Base-by-base conservation (phyloP, 1,140 invertebrate species). In the Diorhabda elongata region DNA sequence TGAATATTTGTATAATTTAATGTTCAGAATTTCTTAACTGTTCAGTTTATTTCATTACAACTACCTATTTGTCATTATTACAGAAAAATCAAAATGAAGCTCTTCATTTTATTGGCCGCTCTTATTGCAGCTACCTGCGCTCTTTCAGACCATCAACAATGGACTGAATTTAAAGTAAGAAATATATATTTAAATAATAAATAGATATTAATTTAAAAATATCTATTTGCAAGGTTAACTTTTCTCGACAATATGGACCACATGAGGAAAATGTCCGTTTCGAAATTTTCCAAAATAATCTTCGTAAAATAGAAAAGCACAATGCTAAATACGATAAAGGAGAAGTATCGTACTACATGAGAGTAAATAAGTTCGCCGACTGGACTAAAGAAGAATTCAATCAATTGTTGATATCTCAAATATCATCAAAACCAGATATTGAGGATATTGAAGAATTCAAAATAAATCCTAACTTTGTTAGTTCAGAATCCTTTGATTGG, bases 231-330 rank as follows among this genome's bases (percentile, higher is more conserved):
- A 26, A 26, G 26, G 26, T 26, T 26, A 26, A 26, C 26, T 26
- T 26, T 26, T 26, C 26, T 26, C 26, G 26, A 26, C 26, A 26
- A 26, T 26, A 26, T 0, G 26, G 26, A 26, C 26, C 26, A 26
- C 26, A 26, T 2, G 93, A 95, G 78, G 92, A 95, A 78, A 84
- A 84, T 68, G 91, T 91, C 77, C 87, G 93, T 42, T 85, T 91
- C 83, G 93, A 26, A 43, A 73, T 75, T 41, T 75, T 72, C 66
- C 69, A 58, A 63, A 64, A 66, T 2, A 73, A 73, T 44, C 42
- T 70, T 5, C n/a, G 45, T 3, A 56, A 61, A 52, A 73, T 75
- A 44, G 70, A 70, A 64, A 42, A 61, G 52, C 74, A 75, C 66
- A 73, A 75, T 62, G 63, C 68, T 47, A 66, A 63, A 11, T 72